phyloP scores from a whole-genome alignment of 2,888 invertebrate species.

The Stenchaetothrips biformis region DNA sequence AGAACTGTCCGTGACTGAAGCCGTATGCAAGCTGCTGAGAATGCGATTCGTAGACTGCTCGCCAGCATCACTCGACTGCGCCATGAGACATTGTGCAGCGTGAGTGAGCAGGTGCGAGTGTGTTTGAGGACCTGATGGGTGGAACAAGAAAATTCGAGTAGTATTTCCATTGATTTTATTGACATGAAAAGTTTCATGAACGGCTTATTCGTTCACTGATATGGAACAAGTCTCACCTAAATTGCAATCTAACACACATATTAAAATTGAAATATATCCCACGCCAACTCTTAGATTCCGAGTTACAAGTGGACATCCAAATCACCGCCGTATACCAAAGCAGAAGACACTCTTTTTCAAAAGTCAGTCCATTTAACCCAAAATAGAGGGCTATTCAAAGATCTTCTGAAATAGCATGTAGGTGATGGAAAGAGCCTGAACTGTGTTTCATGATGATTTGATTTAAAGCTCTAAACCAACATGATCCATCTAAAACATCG shows the following conservation, averaged over 20 bases:
- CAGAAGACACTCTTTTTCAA: background rate
- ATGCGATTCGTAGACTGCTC: too few species aligned
- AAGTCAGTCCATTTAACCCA: background rate
- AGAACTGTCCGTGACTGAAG: too few species aligned
- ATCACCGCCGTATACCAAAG: too few species aligned
- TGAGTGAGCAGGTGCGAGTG: too few species aligned
- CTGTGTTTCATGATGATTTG: background rate
- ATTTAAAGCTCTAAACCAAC: background rate
- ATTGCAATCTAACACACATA: background rate
- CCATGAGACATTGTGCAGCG: background rate
- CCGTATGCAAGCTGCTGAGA: too few species aligned
- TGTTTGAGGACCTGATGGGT: background rate
- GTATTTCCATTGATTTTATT: background rate
- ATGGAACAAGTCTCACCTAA: slow-evolving; percentile 14
- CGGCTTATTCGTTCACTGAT: slow-evolving; percentile 1
- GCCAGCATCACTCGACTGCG: background rate
- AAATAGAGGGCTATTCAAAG: background rate
- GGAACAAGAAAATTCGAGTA: background rate
- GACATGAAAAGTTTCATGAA: slow-evolving; percentile 5
- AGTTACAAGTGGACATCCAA: too few species aligned
- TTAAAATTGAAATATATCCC: background rate
- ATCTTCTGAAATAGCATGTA: background rate
- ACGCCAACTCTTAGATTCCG: too few species aligned
- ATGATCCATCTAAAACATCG: too few species aligned
- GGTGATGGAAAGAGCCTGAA: background rate